Evolutionary conservation across 2,797 vertebrate genomes (phyloP).

Genomic region (Helostoma temminkii): DNA sequence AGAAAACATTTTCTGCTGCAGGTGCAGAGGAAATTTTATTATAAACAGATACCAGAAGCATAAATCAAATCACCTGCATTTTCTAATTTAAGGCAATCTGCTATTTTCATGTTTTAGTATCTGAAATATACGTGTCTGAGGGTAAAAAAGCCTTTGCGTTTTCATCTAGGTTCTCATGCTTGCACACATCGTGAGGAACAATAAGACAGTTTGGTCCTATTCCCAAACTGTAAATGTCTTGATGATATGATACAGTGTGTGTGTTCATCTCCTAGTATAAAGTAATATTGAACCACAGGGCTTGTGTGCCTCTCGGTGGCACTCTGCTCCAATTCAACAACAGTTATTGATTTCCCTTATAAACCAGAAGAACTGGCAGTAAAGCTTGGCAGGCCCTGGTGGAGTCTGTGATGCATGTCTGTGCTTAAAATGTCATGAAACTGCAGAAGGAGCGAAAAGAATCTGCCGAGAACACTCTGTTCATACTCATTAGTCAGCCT

Average conservation of each 20-base stretch:
- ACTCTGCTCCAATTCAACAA: conserved; percentile 51
- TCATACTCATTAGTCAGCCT: conserved; percentile 76
- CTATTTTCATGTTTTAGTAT: conserved; percentile 3
- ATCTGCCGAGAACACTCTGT: conserved; percentile 71
- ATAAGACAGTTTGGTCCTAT: conserved; percentile 22
- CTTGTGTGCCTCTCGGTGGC: conserved; percentile 52
- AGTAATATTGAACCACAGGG: conserved; percentile 44
- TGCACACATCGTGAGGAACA: conserved; percentile 2
- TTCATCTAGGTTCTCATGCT: background rate
- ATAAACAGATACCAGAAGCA: background rate
- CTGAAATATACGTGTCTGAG: conserved; percentile 1
- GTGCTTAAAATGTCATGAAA: conserved; percentile 78
- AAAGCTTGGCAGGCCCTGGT: conserved; percentile 56
- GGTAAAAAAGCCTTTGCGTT: conserved; percentile 4
- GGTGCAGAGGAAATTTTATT: background rate
- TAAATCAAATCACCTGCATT: background rate
- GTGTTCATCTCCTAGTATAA: conserved; percentile 27
- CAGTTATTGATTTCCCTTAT: conserved; percentile 69
- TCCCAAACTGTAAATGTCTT: conserved; percentile 4
- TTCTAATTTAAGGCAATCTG: conserved; percentile 2
- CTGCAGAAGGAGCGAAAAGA: conserved; percentile 75
- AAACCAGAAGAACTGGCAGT: conserved; percentile 60
- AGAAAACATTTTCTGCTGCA: background rate
- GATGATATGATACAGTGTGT: conserved; percentile 3
- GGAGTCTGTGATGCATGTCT: conserved; percentile 74